A percentile compares a stretch with the other conserved stretches of the same genome.
phyloP scores from a whole-genome alignment of 2,113 vertebrate species.

The Lampris megalopsis region DNA sequence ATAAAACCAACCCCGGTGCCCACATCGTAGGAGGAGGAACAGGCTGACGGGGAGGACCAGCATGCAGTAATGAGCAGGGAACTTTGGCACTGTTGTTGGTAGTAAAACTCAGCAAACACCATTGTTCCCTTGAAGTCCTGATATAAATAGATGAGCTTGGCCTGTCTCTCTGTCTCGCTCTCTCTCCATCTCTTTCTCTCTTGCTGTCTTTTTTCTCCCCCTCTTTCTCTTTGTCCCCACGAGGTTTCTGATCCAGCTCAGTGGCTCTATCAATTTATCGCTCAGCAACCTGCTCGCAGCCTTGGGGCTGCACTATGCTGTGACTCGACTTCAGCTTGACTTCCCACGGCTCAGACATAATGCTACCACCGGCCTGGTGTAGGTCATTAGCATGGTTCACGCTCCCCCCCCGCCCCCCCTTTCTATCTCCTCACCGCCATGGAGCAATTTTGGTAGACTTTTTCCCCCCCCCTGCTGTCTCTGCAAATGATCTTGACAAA shows the following conservation, averaged over 20 bases:
- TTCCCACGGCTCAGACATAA: neutral
- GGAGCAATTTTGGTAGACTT: neutral
- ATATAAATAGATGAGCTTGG: neutral
- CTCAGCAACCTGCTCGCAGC: neutral
- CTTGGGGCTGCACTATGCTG: neutral
- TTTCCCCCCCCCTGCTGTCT: neutral
- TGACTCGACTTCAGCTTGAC: neutral
- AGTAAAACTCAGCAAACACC: neutral
- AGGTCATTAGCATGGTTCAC: conserved; percentile 10
- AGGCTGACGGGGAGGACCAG: too few relatives aligned
- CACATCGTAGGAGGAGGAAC: too few relatives aligned
- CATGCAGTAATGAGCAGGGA: neutral
- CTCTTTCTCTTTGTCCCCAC: neutral
- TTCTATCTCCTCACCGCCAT: neutral
- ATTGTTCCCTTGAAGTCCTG: neutral
- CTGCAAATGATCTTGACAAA: conserved; percentile 21
- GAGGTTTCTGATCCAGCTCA: neutral
- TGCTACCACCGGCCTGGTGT: neutral
- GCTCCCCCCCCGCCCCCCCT: neutral
- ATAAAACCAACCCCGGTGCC: too few relatives aligned
- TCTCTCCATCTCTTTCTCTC: neutral
- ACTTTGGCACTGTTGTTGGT: neutral
- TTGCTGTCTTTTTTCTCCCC: neutral
- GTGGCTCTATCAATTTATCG: conserved; percentile 2
- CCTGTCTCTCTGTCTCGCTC: neutral